These are phyloP conservation scores for Drosophila leontia DNA, from an alignment of 1,140 invertebrate genomes.

Conservation along the genomic window DNA sequence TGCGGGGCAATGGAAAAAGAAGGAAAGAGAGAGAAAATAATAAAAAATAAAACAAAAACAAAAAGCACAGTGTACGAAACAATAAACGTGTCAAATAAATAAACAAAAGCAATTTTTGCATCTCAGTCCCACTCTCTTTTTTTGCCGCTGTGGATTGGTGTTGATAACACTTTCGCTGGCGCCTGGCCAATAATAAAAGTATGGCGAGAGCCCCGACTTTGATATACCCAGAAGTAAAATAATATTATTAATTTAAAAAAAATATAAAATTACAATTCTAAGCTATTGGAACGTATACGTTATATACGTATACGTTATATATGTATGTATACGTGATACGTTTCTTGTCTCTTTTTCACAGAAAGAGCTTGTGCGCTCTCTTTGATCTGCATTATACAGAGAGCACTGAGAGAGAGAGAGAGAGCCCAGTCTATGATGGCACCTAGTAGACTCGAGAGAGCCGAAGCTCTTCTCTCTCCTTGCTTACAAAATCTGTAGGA, in stretches of 20 bases:
- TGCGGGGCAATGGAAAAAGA: not conserved
- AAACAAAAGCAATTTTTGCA: conserved; percentile 54
- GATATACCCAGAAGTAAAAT: not conserved
- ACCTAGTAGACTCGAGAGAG: not conserved
- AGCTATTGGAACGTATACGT: too few relatives aligned
- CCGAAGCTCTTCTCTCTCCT: not conserved
- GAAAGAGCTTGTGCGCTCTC: not conserved
- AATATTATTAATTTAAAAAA: not conserved
- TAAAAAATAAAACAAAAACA: conserved; percentile 6
- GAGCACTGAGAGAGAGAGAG: not conserved
- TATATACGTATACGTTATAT: not conserved
- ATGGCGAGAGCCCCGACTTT: not conserved
- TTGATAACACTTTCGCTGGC: conserved; percentile 60
- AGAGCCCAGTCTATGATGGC: not conserved
- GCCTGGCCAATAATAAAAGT: conserved; percentile 16
- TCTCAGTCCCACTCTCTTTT: conserved; percentile 11
- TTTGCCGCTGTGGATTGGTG: conserved; percentile 24
- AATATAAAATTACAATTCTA: too few relatives aligned
- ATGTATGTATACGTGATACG: not conserved
- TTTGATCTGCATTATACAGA: not conserved
- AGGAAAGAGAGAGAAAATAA: not conserved
- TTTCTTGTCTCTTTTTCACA: not conserved
- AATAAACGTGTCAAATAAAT: conserved; percentile 53
- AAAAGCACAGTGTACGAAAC: conserved; percentile 21
- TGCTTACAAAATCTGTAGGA: not conserved